Percentiles rank a stretch among this genome's conserved stretches.
These are phyloP conservation scores for Ennomos quercinarius DNA, from an alignment of 2,888 invertebrate genomes.

Conservation along the genomic window DNA sequence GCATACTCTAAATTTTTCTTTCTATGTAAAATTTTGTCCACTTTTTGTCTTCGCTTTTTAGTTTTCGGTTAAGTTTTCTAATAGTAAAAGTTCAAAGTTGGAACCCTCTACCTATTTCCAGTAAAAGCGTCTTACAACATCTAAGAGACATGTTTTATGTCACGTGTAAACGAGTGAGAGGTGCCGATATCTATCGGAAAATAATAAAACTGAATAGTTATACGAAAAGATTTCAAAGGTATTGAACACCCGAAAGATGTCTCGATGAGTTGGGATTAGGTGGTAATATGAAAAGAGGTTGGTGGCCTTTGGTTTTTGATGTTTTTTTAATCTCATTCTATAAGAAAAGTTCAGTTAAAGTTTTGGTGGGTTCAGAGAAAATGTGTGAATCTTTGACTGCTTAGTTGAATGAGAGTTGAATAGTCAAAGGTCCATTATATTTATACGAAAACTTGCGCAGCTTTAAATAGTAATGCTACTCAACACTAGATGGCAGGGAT, in stretches of 20 bases:
- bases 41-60: no score
- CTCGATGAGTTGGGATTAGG: conserved; percentile 17
- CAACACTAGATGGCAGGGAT: no score
- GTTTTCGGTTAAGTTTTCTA: no score
- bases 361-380: no score
- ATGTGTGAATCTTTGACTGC: no score
- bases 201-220: conserved; percentile 39
- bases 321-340: neutral
- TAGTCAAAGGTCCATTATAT: no score
- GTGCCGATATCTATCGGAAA: conserved; percentile 35
- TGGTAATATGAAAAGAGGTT: conserved; percentile 8
- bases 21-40: no score
- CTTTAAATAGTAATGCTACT: no score
- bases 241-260: conserved; percentile 18
- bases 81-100: conserved; percentile 27
- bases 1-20: no score
- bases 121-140: conserved; percentile 24
- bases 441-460: no score
- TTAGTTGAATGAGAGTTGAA: no score
- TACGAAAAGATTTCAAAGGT: conserved; percentile 31
- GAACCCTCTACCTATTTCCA: conserved; percentile 16
- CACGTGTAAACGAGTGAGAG: conserved; percentile 28
- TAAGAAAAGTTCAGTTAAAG: neutral
- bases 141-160: conserved; percentile 31
- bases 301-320: neutral